Base-by-base conservation (phyloP, 2,888 invertebrate species). In the Sarcophaga subvicina region DNA sequence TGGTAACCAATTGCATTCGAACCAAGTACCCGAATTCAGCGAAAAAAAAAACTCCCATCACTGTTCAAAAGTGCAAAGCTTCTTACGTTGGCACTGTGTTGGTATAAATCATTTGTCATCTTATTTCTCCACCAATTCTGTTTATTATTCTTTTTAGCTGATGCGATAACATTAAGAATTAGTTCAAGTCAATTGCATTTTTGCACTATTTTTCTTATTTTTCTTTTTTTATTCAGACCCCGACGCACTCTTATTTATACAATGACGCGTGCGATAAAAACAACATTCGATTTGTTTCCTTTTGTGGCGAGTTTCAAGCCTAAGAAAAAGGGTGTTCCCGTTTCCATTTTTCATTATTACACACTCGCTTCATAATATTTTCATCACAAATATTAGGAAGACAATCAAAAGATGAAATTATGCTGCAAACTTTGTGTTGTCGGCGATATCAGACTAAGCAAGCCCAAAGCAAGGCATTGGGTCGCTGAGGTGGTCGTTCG, bases 151-250 rank as follows among this genome's bases (percentile, higher is more conserved):
- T 20, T 70, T 54, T 70, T 70, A 49, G 47, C 69, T n/a, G 66
- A 75, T 79, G 81, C 62, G 78, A 79, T 81, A 81, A 86, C 76
- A 83, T 63, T 72, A 75, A 49, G 62, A 83, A 80, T 80, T 83
- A 86, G 79, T 86, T 82, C 75, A 86, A 86, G 79, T 71, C 75
- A 81, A 81, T 85, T 85, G 81, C 69, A 85, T 70, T 73, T 85
- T 78, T 78, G 70, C 81, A 81, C 64, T 81, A 78, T 81, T 78
- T 78, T 85, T 81, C 81, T 64, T 79, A n/a, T 17, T 2, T 80
- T 80, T 72, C 22, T 2, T 80, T 80, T 72, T 8, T 22, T 22
- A 22, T 22, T 22, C 22, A 22, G 20, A 20, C 14, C 10, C 3
- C n/a, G 14, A 45, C 54, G 14, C 2, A 37, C 10, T 37, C 8